Evolutionary conservation across 2,113 vertebrate species (phyloP).

Genomic region (Acanthisitta chloris): DNA sequence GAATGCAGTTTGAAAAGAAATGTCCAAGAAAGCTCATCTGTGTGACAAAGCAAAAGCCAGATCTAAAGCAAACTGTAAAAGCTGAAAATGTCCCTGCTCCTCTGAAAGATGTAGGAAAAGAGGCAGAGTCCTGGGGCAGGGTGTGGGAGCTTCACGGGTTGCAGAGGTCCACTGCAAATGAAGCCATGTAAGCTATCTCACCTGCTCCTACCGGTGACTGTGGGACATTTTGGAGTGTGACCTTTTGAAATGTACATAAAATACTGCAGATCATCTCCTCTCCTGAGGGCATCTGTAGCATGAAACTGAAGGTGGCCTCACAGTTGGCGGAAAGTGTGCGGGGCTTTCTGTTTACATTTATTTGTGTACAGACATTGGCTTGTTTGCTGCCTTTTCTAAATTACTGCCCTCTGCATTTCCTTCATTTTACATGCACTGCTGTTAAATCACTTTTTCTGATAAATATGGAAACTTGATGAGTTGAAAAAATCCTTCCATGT

Average conservation of each 20-base stretch:
- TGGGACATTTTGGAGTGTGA: not conserved
- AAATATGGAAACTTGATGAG: constrained; percentile 74
- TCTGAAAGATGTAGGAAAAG: not conserved
- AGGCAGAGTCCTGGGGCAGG: not conserved
- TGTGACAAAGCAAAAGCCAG: not conserved
- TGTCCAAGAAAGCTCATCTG: not conserved
- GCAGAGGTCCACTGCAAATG: not conserved
- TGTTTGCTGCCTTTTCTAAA: constrained; percentile 55
- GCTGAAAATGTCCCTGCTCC: not conserved
- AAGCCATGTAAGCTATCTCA: not conserved
- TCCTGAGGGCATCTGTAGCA: constrained; percentile 30
- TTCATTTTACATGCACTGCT: constrained; percentile 25
- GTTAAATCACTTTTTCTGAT: constrained; percentile 67
- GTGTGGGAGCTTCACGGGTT: not conserved
- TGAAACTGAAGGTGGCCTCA: constrained; percentile 17
- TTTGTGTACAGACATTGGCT: constrained; percentile 56
- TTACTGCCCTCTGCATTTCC: constrained; percentile 65
- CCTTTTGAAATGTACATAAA: not conserved
- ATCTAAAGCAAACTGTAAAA: not conserved
- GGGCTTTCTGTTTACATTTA: constrained; percentile 61
- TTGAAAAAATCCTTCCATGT: constrained; percentile 74
- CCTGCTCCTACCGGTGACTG: not conserved
- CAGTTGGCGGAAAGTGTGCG: constrained; percentile 38
- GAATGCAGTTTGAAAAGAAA: constrained; percentile 4
- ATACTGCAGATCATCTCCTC: not conserved